Evolutionary conservation across 2,888 invertebrate genomes (phyloP), one percentile per base, ranked within the genome.

Genomic region (Pristionchus maxplancki): DNA sequence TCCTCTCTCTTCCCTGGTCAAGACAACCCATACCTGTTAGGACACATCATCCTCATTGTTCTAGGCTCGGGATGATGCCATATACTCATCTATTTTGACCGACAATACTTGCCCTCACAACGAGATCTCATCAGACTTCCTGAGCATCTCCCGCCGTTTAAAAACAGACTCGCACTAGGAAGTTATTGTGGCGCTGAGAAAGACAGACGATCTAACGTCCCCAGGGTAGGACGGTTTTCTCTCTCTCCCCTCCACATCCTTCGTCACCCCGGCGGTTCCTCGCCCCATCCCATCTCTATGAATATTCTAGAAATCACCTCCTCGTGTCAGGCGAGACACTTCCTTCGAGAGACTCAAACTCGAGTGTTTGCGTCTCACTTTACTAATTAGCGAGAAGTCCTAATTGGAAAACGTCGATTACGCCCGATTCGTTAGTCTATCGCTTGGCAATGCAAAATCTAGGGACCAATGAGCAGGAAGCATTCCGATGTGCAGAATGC

Each of bases 301-400:
- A 67, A 67, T 67, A 67, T 34, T 67, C 64, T 67, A 67, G 64
- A 67, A 67, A 67, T 67, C 64, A 67, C 64, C 64, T 67, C 20
- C 64, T 4, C 64, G 64, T 67, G 28, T 28, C 28, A 15, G n/a
- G n/a, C 15, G 64, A 67, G 64, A 67, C 64, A 17, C 34, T 34
- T 67, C 17, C 64, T 31, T 67, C 64, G 8, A 50, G 17, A 50
- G 13, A 67, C 31, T 67, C 58, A 20, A 31, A 67, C 15, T 67
- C 31, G 6, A 67, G 64, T 34, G 64, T 67, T 67, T 67, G 64
- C 64, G 28, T 67, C 64, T 67, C 64, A 31, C 64, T 28, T 31
- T 67, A 31, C 64, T 67, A 67, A 67, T 67, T 67, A 67, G 64
- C 64, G 31, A 34, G 34, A 15, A 31, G 8, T 44, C 13, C 64